These are phyloP conservation scores for Pachypanchax playfairii DNA, from an alignment of 2,113 vertebrate genomes.

Conservation along the genomic window DNA sequence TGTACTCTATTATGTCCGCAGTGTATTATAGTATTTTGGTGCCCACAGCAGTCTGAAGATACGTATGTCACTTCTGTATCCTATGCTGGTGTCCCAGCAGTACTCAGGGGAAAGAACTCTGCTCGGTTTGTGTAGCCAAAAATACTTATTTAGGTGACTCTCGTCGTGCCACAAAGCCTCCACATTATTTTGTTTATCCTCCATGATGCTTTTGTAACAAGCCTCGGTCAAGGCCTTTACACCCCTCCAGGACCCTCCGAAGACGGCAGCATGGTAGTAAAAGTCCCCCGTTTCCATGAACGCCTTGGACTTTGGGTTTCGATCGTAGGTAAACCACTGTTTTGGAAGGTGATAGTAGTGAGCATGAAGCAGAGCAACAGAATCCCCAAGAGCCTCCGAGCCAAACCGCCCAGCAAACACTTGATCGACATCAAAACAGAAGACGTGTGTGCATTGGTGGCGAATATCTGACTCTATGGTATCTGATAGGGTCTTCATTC, in stretches of 20 bases:
- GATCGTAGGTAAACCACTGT: slow-evolving; percentile 72
- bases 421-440: slow-evolving; percentile 84
- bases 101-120: slow-evolving; percentile 84
- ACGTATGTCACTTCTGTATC: slow-evolving; percentile 51
- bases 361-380: slow-evolving; percentile 81
- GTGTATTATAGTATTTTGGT: slow-evolving; percentile 59
- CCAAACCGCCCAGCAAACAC: slow-evolving; percentile 76
- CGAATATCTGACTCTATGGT: slow-evolving; percentile 65
- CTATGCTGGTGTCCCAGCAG: slow-evolving; percentile 75
- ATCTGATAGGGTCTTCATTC: slow-evolving; percentile 75
- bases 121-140: slow-evolving; percentile 78
- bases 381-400: slow-evolving; percentile 77
- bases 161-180: slow-evolving; percentile 85
- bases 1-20: slow-evolving; percentile 30
- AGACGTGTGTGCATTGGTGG: slow-evolving; percentile 65
- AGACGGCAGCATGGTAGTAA: slow-evolving; percentile 84
- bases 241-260: slow-evolving; percentile 75
- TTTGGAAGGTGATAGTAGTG: slow-evolving; percentile 72
- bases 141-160: slow-evolving; percentile 84
- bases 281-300: slow-evolving; percentile 73
- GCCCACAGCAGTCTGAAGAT: slow-evolving; percentile 65
- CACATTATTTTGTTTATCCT: slow-evolving; percentile 73
- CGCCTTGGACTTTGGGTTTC: slow-evolving; percentile 69
- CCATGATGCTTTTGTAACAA: slow-evolving; percentile 67
- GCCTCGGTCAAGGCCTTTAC: slow-evolving; percentile 66